Conservation (phyloP, 2,113 vertebrate genomes). For the Mionectes macconnelli region DNA sequence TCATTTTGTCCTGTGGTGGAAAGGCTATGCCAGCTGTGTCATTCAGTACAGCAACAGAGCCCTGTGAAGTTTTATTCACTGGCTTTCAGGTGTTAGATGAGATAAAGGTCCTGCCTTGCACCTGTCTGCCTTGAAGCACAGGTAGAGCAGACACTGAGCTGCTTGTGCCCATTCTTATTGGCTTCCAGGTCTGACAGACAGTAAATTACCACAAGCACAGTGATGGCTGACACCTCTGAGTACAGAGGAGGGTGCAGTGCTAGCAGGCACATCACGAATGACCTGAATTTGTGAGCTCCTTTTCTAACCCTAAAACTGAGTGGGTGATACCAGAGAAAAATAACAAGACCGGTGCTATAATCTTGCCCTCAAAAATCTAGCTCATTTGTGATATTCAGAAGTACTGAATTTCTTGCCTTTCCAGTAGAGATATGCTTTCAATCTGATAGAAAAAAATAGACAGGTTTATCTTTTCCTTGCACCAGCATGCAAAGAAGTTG, state of each 20-base stretch:
- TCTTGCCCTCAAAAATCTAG: neutral
- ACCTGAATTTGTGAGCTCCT: neutral
- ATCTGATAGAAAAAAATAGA: neutral
- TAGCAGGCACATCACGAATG: accelerated
- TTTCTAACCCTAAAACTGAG: neutral
- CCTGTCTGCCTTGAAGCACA: no score
- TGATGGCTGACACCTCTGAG: neutral
- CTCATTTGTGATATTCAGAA: neutral
- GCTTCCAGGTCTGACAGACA: neutral
- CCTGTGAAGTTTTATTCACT: neutral
- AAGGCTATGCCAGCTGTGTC: neutral
- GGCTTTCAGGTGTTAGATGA: neutral
- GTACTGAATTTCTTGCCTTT: neutral
- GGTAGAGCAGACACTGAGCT: no score
- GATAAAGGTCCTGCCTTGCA: no score
- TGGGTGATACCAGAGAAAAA: neutral
- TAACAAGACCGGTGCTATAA: neutral
- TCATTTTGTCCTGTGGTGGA: neutral
- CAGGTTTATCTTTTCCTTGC: neutral
- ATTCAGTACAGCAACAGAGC: neutral
- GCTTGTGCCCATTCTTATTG: no score
- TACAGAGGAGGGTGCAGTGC: neutral
- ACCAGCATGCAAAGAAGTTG: neutral
- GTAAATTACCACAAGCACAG: neutral
- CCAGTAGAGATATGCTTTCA: neutral